Evolutionary conservation across 2,797 vertebrate species (phyloP), one percentile per base, ranked within the genome.

Genomic region (Tachyglossus aculeatus): DNA sequence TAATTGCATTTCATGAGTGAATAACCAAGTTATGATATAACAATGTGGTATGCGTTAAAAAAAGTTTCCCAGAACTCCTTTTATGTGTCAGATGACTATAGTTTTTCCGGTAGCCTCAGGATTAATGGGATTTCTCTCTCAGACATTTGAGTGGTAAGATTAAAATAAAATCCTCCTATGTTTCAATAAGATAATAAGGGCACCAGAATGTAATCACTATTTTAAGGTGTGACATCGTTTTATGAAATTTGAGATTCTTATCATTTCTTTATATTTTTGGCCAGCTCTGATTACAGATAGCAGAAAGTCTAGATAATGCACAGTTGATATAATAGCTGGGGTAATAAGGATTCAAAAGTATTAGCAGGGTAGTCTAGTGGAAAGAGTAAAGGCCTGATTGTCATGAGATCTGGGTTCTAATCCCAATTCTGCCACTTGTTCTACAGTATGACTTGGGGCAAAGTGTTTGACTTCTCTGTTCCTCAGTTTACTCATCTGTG

Each of bases 21-120:
- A 56, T 71, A 45, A 75, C 85, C 85, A 81, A 39, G 56, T 85
- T 86, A 62, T 69, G 82, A 82, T 70, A 82, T 80, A 86, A 68
- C 67, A 68, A 16, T 85, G 82, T 82, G 24, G 78, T 59, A 64
- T 75, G 18, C 86, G 63, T 86, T 81, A 76, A 71, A 74, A 41
- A 85, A 84, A 54, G 63, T 58, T 86, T 88, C 84, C 87, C 66
- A 50, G 85, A 68, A 91, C 73, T 85, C 66, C 44, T 76, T 78
- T 79, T 0, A 0, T 53, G 65, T 81, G 53, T 68, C 54, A 66
- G 72, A 80, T 84, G 69, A 83, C 73, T 73, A 76, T 68, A 69
- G n/a, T 60, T 77, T 74, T 79, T 67, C 74, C 67, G 16, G 66
- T 67, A 77, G 34, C 32, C 37, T 16, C 45, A 7, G 5, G 41